Percentiles rank a stretch among this genome's conserved stretches.
phyloP scores from a whole-genome alignment of 2,797 vertebrate species.

The Dendrocincla fuliginosa region DNA sequence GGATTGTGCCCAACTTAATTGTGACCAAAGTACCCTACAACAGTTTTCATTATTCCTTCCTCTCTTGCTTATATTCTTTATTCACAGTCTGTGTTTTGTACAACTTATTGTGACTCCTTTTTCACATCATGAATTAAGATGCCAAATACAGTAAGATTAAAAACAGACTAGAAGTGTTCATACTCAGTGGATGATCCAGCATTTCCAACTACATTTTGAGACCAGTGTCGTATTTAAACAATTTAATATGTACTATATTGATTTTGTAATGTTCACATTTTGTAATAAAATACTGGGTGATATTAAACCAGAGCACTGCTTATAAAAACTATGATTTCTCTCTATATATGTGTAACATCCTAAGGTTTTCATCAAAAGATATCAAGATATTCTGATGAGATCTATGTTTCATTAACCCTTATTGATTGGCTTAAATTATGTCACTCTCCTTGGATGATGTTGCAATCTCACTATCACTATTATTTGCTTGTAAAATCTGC shows the following conservation, averaged over 20 bases:
- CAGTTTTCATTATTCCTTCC: background rate
- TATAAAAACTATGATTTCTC: background rate
- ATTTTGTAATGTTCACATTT: background rate
- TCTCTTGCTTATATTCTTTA: background rate
- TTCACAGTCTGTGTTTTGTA: background rate
- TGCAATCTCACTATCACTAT: background rate
- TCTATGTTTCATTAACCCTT: constrained; percentile 26
- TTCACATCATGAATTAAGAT: background rate
- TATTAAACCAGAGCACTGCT: constrained; percentile 6
- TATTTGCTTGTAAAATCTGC: background rate
- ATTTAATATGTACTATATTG: background rate
- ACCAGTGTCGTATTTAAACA: background rate
- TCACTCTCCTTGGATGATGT: background rate
- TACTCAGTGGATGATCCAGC: background rate
- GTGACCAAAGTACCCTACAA: background rate
- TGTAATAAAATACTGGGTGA: background rate
- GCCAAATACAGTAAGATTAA: background rate
- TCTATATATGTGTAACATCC: background rate
- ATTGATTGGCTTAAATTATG: constrained; percentile 15
- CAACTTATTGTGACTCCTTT: background rate
- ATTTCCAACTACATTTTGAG: background rate
- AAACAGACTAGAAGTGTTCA: background rate
- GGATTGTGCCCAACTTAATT: background rate
- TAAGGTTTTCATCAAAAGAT: constrained; percentile 11
- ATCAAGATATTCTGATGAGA: background rate